These are phyloP conservation scores for Anaspis maculata DNA, from an alignment of 2,888 invertebrate species.

Conservation along the genomic window DNA sequence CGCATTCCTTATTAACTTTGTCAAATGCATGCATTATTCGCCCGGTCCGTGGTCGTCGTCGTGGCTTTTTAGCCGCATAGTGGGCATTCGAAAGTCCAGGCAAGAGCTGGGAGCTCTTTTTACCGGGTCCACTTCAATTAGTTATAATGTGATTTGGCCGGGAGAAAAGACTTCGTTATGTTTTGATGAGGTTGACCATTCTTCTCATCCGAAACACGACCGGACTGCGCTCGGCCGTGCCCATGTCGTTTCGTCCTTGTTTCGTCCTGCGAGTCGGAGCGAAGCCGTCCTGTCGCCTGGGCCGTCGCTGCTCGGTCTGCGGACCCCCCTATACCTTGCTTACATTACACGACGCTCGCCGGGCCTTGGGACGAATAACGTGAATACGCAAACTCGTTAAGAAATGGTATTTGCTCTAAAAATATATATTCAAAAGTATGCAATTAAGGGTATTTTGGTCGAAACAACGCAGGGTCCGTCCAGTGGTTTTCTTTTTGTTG, in stretches of 20 bases:
- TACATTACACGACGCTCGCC: conserved; percentile 20
- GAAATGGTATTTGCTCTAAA: conserved; percentile 16
- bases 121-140: conserved; percentile 38
- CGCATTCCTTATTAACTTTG: too few species aligned
- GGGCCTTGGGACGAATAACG: conserved; percentile 21
- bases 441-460: conserved; percentile 12
- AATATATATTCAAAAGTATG: conserved; percentile 16
- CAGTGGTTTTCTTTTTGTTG: conserved; percentile 1
- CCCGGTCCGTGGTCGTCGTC: too few species aligned
- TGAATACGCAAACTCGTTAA: conserved; percentile 29
- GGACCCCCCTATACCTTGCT: conserved; percentile 19
- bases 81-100: conserved; percentile 10
- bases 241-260: conserved; percentile 12
- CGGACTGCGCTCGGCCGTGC: conserved; percentile 4
- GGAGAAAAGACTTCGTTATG: conserved; percentile 41
- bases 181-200: conserved; percentile 41
- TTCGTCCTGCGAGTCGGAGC: conserved; percentile 12
- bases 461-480: background rate
- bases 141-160: conserved; percentile 42
- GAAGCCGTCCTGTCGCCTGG: conserved; percentile 13
- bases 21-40: conserved; percentile 10
- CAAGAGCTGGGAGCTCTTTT: conserved; percentile 20
- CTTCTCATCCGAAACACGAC: conserved; percentile 25
- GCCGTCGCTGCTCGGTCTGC: conserved; percentile 1
- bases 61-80: conserved; percentile 7